Evolutionary conservation across 2,797 vertebrate genomes (phyloP).

Genomic region (Petrocephalus schoutedeni): DNA sequence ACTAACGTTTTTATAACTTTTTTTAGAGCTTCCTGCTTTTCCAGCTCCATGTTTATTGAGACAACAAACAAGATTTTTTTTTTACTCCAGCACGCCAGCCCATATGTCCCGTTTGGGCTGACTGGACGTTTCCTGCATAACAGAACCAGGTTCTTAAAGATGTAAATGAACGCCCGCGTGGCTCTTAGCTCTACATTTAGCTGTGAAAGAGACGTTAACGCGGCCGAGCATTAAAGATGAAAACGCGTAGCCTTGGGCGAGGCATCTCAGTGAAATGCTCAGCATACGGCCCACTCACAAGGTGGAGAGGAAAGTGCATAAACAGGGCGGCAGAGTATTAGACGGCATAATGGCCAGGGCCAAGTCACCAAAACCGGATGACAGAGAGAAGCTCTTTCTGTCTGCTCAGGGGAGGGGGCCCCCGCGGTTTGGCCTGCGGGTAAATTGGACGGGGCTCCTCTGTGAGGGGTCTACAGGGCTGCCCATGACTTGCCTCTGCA

Average conservation of each 20-base stretch:
- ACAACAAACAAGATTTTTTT: background rate
- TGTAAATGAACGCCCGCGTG: background rate
- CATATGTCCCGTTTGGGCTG: background rate
- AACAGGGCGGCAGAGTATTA: background rate
- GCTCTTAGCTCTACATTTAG: background rate
- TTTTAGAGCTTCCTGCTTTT: background rate
- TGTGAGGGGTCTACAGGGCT: background rate
- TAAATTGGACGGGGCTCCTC: background rate
- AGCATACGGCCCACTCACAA: background rate
- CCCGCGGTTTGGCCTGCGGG: background rate
- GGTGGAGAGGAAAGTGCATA: background rate
- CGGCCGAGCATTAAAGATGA: background rate
- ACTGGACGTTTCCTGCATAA: background rate
- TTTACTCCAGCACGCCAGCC: background rate
- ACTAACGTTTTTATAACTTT: background rate
- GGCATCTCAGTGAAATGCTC: background rate
- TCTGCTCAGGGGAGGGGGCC: background rate
- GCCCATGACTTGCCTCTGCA: background rate
- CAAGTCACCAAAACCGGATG: background rate
- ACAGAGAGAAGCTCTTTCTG: background rate
- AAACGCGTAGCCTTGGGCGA: background rate
- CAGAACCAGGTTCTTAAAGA: background rate
- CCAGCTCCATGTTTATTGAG: background rate
- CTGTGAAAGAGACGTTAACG: background rate
- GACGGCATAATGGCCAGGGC: background rate